Base-by-base conservation (phyloP, 1,140 invertebrate genomes). In the Cataglyphis hispanica region DNA sequence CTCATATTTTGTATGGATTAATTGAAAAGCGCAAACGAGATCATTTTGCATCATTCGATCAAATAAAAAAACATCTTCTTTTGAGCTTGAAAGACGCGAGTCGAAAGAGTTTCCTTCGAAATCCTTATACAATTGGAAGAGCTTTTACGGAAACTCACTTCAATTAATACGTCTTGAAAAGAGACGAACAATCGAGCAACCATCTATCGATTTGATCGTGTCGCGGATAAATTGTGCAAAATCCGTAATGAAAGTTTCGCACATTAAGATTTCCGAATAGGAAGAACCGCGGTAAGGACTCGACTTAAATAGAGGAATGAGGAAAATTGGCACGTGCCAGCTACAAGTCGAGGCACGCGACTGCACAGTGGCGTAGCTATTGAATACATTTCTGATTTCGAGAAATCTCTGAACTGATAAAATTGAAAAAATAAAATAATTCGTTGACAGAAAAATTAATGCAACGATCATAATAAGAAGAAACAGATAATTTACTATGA, bases 321-420 rank as follows among this genome's bases (percentile, higher is more conserved):
- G 16, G 19, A 77, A 84, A 56, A 77, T 77, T 77, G 31, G 31
- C 72, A 72, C 72, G 58, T 77, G 81, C 34, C 58, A 25, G 60
- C 31, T 19, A 77, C 67, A 53, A 60, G 78, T 1, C 13, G 6
- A n/a, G 43, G 6, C 72, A 64, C 58, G 81, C 72, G 58, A 84
- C 64, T 50, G 7, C 16, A 72, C 66, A 84, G 4, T 84, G 31
- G 22, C 72, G 72, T 84, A 84, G 43, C 46, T 46, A 80, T 69
- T 13, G 60, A 67, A 67, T 43, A 25, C 13, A n/a, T n/a, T 11
- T 6, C 11, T 7, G 34, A 80, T 80, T 56, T 70, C 25, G 27
- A 64, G 7, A 34, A 2, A 16, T 22, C 13, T 22, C 7, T 69
- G 22, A 25, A 34, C 3, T 19, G 8, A 22, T 58, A 10, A 66